Evolutionary conservation across 37 sponge, comb jelly and placozoan genomes (phyloP).

Genomic region (Chondrosia reniformis): DNA sequence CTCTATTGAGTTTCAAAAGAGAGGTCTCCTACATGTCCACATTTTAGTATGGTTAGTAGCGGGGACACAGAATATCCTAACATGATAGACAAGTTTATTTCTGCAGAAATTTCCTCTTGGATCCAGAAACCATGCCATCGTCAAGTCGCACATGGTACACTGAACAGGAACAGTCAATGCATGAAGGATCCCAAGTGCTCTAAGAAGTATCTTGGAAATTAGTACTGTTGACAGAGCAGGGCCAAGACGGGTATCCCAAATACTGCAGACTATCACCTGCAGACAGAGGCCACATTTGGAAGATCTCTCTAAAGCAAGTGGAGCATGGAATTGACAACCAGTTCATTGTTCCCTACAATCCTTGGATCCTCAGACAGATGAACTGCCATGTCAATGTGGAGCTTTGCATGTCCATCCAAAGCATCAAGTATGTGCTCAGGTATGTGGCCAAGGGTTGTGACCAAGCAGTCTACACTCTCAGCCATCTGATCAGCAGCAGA

Average conservation of each 20-base stretch:
- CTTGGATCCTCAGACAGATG: conserved; percentile 13
- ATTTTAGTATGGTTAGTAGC: not conserved
- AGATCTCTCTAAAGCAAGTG: not conserved
- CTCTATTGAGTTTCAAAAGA: conserved; percentile 10
- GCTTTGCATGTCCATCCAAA: conserved; percentile 33
- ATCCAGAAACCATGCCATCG: not conserved
- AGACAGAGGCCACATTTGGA: conserved; percentile 39
- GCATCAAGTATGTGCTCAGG: conserved; percentile 55
- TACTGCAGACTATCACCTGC: conserved; percentile 29
- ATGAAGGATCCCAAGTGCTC: conserved; percentile 52
- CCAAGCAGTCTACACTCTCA: conserved; percentile 2
- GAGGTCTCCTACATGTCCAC: not conserved
- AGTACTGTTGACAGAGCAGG: conserved; percentile 11
- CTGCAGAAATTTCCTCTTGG: conserved; percentile 28
- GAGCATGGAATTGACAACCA: conserved; percentile 38
- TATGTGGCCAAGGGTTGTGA: conserved; percentile 57
- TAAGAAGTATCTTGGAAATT: conserved; percentile 51
- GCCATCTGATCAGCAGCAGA: too few species aligned
- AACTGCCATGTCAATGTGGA: conserved; percentile 48
- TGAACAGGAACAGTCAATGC: conserved; percentile 37
- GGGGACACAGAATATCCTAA: not conserved
- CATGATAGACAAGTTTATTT: conserved; percentile 18
- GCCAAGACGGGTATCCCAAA: conserved; percentile 38
- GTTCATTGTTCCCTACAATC: conserved; percentile 54
- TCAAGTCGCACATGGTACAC: conserved; percentile 8